Conservation (phyloP, 2,113 vertebrate genomes). For the Triplophysa rosa region DNA sequence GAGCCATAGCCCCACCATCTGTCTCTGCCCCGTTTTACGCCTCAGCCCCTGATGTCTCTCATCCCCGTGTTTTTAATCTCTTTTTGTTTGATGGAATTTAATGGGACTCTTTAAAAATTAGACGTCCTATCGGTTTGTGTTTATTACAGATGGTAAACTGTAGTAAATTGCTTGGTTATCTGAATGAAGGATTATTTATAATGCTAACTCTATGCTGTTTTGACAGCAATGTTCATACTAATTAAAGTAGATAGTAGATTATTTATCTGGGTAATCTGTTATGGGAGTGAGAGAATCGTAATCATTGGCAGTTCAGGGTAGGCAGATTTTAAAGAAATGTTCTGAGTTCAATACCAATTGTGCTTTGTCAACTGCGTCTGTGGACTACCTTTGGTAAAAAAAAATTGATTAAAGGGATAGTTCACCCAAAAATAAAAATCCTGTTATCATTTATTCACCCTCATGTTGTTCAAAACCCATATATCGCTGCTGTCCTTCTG, state of each 20-base stretch:
- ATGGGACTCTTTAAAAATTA: conserved; percentile 32
- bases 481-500: too few species aligned
- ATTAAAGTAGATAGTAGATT: neutral
- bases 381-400: neutral
- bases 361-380: neutral
- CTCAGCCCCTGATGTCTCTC: conserved; percentile 34
- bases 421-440: too few species aligned
- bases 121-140: conserved; percentile 1
- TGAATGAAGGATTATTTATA: neutral
- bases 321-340: neutral
- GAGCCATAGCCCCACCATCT: conserved; percentile 74
- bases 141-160: conserved; percentile 18
- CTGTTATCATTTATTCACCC: too few species aligned
- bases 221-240: neutral
- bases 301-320: neutral
- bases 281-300: neutral
- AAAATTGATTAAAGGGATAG: too few species aligned
- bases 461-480: too few species aligned
- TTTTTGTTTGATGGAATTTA: conserved; percentile 53
- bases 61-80: conserved; percentile 34
- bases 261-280: neutral
- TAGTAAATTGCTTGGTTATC: neutral
- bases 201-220: neutral
- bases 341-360: neutral
- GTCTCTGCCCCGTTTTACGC: conserved; percentile 51